phyloP scores from a whole-genome alignment of 92 coral and sea anemone genomes.

The Epizoanthus scotinus region DNA sequence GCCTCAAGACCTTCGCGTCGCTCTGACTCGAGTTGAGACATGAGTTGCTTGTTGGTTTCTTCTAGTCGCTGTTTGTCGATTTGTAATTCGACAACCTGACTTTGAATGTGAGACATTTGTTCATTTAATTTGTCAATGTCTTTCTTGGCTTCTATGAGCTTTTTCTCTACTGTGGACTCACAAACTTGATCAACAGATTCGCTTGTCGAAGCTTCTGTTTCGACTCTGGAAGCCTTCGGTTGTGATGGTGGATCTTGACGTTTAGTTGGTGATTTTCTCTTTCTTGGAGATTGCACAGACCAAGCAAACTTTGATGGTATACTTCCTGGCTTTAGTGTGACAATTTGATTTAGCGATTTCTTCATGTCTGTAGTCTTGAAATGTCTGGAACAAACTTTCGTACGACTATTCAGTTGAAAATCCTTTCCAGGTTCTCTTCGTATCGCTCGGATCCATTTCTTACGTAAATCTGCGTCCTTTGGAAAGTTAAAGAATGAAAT shows the following conservation, averaged over 20 bases:
- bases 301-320: constrained; percentile 41
- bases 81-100: neutral
- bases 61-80: neutral
- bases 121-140: constrained; percentile 23
- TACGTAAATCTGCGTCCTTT: constrained; percentile 7
- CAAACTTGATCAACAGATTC: neutral
- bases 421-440: constrained; percentile 45
- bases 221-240: neutral
- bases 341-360: constrained; percentile 44
- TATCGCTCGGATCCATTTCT: constrained; percentile 46
- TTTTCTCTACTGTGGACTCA: constrained; percentile 27
- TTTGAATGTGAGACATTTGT: neutral
- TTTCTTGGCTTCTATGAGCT: constrained; percentile 16
- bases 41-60: constrained; percentile 19
- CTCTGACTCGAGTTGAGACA: constrained; percentile 38
- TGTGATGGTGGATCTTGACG: constrained; percentile 33
- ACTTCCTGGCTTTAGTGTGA: constrained; percentile 33
- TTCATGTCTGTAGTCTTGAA: constrained; percentile 41
- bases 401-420: constrained; percentile 10
- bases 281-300: constrained; percentile 32
- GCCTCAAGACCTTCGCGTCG: constrained; percentile 19
- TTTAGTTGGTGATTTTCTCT: constrained; percentile 46
- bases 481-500: constrained; percentile 39
- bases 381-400: constrained; percentile 47
- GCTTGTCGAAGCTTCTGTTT: constrained; percentile 10